Conservation (phyloP, 1,140 invertebrate species). For the Drosophila nebulosa region DNA sequence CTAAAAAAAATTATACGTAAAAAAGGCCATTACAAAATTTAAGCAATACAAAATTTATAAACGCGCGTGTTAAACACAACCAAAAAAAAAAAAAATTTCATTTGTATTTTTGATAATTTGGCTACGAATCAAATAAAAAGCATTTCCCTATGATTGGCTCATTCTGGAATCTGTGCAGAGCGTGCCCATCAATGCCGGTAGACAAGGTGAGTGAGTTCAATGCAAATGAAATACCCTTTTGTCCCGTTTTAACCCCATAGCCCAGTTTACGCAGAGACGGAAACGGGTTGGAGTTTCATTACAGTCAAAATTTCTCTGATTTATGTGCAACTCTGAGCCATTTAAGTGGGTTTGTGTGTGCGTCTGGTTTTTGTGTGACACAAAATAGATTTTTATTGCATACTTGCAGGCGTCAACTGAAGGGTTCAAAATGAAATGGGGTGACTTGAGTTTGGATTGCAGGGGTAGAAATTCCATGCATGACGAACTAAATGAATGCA, state of each 20-base stretch:
- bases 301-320: conserved; percentile 43
- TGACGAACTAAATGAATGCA: conserved; percentile 14
- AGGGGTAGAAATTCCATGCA: neutral
- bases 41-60: conserved; percentile 24
- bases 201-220: conserved; percentile 88
- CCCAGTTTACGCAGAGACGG: conserved; percentile 20
- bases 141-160: conserved; percentile 91
- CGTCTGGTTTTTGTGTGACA: conserved; percentile 34
- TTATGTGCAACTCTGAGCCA: conserved; percentile 42
- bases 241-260: conserved; percentile 30
- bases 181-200: conserved; percentile 95
- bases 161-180: conserved; percentile 96
- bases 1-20: conserved; percentile 29
- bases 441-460: conserved; percentile 60
- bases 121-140: conserved; percentile 57
- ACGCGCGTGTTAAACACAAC: conserved; percentile 34
- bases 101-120: conserved; percentile 63
- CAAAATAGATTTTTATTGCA: conserved; percentile 73
- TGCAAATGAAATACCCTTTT: neutral
- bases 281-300: conserved; percentile 10
- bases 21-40: conserved; percentile 26
- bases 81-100: conserved; percentile 29
- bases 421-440: conserved; percentile 48
- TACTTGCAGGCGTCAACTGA: conserved; percentile 57
- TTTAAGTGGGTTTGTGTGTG: conserved; percentile 21